A percentile compares a stretch with the other conserved stretches of the same genome.
Evolutionary conservation across 2,113 vertebrate species (phyloP).

Genomic region (Oenanthe oenanthe): DNA sequence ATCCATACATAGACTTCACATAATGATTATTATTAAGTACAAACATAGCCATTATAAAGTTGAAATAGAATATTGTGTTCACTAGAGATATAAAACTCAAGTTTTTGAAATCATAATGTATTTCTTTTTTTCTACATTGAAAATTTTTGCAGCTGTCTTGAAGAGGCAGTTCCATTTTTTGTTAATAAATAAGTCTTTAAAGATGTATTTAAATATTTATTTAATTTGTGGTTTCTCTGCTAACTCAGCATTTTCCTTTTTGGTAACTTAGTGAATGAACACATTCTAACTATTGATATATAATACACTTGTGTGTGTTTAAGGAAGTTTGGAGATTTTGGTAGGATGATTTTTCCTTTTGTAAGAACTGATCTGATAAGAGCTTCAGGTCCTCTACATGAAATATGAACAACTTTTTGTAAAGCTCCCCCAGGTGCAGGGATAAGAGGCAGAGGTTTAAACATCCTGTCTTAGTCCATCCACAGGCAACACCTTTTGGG

Average conservation of each 20-base stretch:
- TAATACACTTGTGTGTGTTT: background rate
- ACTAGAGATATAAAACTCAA: background rate
- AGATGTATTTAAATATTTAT: background rate
- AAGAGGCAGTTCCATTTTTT: background rate
- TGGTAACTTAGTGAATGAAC: background rate
- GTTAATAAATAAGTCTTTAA: no score
- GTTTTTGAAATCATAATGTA: background rate
- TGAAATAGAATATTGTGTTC: background rate
- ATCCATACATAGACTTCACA: background rate
- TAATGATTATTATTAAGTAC: background rate
- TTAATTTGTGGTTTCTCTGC: background rate
- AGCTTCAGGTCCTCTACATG: background rate
- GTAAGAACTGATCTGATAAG: background rate
- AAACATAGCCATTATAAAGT: background rate
- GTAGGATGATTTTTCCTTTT: background rate
- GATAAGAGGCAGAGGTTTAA: background rate
- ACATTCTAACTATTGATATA: background rate
- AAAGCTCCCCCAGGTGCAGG: background rate
- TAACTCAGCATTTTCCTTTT: background rate
- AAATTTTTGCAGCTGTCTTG: background rate
- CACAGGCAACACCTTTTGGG: background rate
- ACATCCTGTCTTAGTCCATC: background rate
- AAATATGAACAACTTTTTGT: background rate
- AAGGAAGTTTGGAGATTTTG: background rate
- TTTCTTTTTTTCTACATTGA: background rate